Percentiles rank a stretch among this genome's conserved stretches.
Conservation (phyloP, 1,140 invertebrate species). For the Caerostris darwini region DNA sequence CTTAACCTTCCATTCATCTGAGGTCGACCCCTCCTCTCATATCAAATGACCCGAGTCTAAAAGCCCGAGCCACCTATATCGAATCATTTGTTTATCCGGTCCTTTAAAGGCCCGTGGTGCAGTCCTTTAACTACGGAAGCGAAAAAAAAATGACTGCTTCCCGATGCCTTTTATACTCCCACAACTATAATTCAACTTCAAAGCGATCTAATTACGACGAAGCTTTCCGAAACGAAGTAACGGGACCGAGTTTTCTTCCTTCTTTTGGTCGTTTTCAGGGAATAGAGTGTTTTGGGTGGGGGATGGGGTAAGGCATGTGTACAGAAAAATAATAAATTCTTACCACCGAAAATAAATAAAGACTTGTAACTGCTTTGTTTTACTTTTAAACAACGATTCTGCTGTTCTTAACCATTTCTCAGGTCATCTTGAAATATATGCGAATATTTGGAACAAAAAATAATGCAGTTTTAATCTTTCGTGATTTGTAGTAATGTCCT, state of each 20-base stretch:
- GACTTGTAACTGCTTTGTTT: neutral
- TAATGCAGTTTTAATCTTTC: neutral
- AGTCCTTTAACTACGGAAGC: neutral
- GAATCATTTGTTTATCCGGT: slow-evolving; percentile 34
- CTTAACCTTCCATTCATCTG: neutral
- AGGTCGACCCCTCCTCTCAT: neutral
- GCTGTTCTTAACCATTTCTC: slow-evolving; percentile 15
- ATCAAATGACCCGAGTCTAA: slow-evolving; percentile 48
- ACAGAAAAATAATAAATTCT: slow-evolving; percentile 15
- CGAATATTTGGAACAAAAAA: neutral
- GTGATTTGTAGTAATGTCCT: neutral
- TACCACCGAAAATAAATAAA: slow-evolving; percentile 14
- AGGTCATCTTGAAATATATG: neutral
- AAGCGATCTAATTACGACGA: slow-evolving; percentile 46
- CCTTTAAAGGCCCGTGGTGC: neutral
- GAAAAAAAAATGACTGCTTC: slow-evolving; percentile 7
- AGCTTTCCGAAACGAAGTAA: slow-evolving; percentile 21
- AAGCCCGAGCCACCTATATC: slow-evolving; percentile 21
- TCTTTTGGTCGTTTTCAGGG: neutral
- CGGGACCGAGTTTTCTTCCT: neutral
- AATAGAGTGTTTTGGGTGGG: too few species aligned
- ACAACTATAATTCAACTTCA: slow-evolving; percentile 44
- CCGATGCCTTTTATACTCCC: slow-evolving; percentile 25
- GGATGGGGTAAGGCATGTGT: neutral
- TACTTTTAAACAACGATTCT: neutral